Evolutionary conservation across 2,113 vertebrate species (phyloP), one percentile per base, ranked within the genome.

Genomic region (Alethe diademata): DNA sequence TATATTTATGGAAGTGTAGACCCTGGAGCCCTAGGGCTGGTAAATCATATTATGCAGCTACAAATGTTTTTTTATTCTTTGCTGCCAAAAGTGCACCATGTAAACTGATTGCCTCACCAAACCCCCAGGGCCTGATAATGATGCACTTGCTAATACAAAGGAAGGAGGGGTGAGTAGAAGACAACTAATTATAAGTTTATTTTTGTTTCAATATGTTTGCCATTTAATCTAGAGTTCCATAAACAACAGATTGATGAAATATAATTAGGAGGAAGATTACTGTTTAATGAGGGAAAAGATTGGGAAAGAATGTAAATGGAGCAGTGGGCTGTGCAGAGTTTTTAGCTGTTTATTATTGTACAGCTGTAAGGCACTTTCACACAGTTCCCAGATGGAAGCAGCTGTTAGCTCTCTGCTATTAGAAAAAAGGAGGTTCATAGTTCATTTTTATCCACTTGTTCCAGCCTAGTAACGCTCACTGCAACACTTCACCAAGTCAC

Each of bases 221-320:
- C 95, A 97, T 97, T 97, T 97, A 97, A 98, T 98, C 96, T 98
- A 97, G 94, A 97, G 96, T 96, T 97, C 91, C 91, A 97, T 98
- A 98, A 98, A 98, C 98, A 98, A 97, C 95, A 97, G 95, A 97
- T 97, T 98, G 98, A 98, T 98, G 98, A 98, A 98, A 98, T 97
- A 97, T 97, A 98, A 98, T 98, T 98, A 97, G 95, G 95, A 95
- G 86, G 95, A 95, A 97, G 97, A 98, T 97, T 98, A 96, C 90
- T 95, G 95, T 96, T 97, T 98, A 98, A 98, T 97, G 97, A 98
- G 97, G 97, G 88, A 94, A 97, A 96, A 97, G 96, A 97, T 97
- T 97, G 95, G 90, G 91, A 90, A 96, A 95, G 97, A 97, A 98
- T 97, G 95, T 98, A 98, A 98, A 98, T 97, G 92, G 94, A 96